Base-by-base conservation (phyloP, 2,797 vertebrate genomes). In the Menidia menidia region DNA sequence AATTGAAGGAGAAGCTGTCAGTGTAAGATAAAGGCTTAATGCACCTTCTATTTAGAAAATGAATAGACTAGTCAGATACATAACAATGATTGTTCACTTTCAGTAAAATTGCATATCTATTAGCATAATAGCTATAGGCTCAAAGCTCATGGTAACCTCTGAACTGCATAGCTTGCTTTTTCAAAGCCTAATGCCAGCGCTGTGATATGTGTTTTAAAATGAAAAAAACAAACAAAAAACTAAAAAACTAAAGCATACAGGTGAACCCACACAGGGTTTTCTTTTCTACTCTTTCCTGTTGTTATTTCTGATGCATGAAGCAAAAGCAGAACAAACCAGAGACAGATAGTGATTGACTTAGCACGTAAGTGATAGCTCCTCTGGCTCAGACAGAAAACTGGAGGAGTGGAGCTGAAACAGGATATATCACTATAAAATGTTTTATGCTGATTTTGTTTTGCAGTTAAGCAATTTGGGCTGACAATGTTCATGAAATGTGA, bases 101-200 rank as follows among this genome's bases (percentile, higher is more conserved):
- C 12, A 12, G 35, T 31, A 48, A 32, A 62, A 33, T 25, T 33
- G 30, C 61, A 60, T 12, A 47, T 6, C 30, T 19, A 61, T 83
- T 82, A 81, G 75, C 53, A 79, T 72, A 61, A 70, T 83, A 77
- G 71, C 52, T 65, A 52, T 57, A 62, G 75, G 80, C 74, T 64
- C 74, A 75, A 43, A 62, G 78, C 55, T 64, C 66, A 19, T 67
- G 66, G 12, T 78, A 82, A 82, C 80, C 82, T 82, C 48, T 86
- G 73, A 82, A 71, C 69, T 57, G 35, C 6, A 55, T 44, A 52
- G 32, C 18, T 71, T 75, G 58, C 71, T 70, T 13, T 58, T 58
- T 63, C 31, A 62, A 75, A 71, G 53, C 43, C 71, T 52, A 73
- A 35, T 60, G 51, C 43, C 50, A 64, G 45, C 57, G 18, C 64